Conservation (phyloP, 2,888 invertebrate genomes). For the Tholera decimalis region DNA sequence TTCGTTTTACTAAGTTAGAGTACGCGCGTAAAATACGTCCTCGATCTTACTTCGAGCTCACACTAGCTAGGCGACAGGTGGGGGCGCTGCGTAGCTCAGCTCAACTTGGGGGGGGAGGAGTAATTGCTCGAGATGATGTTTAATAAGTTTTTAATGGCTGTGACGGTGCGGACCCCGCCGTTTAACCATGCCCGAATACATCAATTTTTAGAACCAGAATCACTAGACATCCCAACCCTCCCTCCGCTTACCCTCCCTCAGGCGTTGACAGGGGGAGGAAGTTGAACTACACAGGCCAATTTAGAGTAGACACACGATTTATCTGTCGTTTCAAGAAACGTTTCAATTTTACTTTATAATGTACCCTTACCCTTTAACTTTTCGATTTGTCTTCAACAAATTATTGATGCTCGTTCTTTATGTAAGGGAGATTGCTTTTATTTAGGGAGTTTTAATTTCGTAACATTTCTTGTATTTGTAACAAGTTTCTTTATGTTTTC, state of each 20-base stretch:
- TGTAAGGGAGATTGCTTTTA: constrained; percentile 44
- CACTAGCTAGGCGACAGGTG: constrained; percentile 57
- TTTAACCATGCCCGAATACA: constrained; percentile 83
- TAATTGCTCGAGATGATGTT: constrained; percentile 93
- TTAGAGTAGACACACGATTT: constrained; percentile 67
- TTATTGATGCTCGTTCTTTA: constrained; percentile 61
- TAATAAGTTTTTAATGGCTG: constrained; percentile 93
- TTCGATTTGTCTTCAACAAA: constrained; percentile 67
- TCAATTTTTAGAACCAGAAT: constrained; percentile 73
- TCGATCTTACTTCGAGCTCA: constrained; percentile 44
- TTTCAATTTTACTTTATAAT: constrained; percentile 79
- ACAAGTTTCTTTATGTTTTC: background rate
- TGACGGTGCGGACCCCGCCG: constrained; percentile 83
- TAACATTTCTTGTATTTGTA: background rate
- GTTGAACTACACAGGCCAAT: constrained; percentile 51
- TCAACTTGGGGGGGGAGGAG: constrained; percentile 78
- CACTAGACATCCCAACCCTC: constrained; percentile 60
- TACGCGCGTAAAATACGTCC: constrained; percentile 42
- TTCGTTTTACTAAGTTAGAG: constrained; percentile 24
- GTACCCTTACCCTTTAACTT: constrained; percentile 73
- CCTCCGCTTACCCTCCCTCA: constrained; percentile 21
- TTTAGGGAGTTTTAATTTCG: constrained; percentile 2
- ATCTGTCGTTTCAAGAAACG: constrained; percentile 72
- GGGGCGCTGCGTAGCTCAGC: constrained; percentile 59
- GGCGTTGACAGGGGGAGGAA: constrained; percentile 11